Percentiles rank a stretch among this genome's conserved stretches.
Evolutionary conservation across 2,888 invertebrate genomes (phyloP).

Genomic region (Sinodicranocentrus sp.): DNA sequence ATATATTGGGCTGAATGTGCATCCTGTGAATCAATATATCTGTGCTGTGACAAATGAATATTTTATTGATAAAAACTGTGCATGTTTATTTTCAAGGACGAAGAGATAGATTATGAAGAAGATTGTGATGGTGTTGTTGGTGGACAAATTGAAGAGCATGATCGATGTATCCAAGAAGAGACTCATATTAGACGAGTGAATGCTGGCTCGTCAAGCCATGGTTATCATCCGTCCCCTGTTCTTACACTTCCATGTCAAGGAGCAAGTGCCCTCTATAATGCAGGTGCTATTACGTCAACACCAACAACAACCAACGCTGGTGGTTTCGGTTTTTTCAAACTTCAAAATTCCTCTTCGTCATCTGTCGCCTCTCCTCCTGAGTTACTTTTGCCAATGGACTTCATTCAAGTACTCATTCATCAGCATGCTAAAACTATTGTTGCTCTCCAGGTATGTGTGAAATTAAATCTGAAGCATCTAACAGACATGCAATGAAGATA

Average conservation of each 20-base stretch:
- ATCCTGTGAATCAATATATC: too few species aligned
- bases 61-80: too few species aligned
- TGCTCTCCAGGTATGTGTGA: slow-evolving; percentile 74
- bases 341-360: slow-evolving; percentile 62
- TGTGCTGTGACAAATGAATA: too few species aligned
- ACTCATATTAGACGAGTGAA: slow-evolving; percentile 21
- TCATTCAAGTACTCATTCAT: slow-evolving; percentile 76
- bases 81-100: slow-evolving; percentile 44
- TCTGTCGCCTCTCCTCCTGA: slow-evolving; percentile 62
- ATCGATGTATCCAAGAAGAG: slow-evolving; percentile 29
- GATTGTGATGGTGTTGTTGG: too few species aligned
- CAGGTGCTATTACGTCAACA: slow-evolving; percentile 64
- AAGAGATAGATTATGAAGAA: slow-evolving; percentile 41
- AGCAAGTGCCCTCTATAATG: slow-evolving; percentile 50
- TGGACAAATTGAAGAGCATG: slow-evolving; percentile 39
- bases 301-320: slow-evolving; percentile 54
- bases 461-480: background rate
- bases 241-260: slow-evolving; percentile 56
- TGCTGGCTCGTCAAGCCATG: slow-evolving; percentile 63
- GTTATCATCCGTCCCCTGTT: slow-evolving; percentile 64
- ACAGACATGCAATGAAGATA: too few species aligned
- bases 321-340: slow-evolving; percentile 60
- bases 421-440: slow-evolving; percentile 76
- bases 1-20: too few species aligned
- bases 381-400: slow-evolving; percentile 72